A percentile compares a stretch with the other conserved stretches of the same genome.
Conservation (phyloP, 35 echinoderm and acorn worm genomes). For the Ophiothrix spiculata region DNA sequence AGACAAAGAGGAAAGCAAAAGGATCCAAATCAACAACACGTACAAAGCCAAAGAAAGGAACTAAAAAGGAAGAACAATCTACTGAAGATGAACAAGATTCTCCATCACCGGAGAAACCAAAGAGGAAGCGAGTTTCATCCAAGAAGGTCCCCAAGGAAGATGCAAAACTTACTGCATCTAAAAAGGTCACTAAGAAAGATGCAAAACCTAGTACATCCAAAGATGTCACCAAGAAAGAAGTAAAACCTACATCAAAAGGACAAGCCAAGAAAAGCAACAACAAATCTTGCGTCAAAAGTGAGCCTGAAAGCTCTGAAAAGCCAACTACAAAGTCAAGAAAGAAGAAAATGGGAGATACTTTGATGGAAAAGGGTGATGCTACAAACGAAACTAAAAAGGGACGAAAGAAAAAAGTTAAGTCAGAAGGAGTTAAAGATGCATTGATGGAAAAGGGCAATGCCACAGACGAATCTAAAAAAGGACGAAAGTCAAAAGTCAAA, state of each 20-base stretch:
- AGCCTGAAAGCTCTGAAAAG: neutral
- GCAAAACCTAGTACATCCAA: neutral
- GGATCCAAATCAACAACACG: no score
- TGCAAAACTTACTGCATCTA: no score
- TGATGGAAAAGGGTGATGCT: no score
- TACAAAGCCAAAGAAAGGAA: neutral
- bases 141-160: neutral
- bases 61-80: neutral
- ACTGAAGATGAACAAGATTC: neutral
- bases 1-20: no score
- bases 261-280: neutral
- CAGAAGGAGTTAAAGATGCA: neutral
- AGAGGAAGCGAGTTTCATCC: neutral
- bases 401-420: neutral
- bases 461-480: neutral
- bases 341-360: conserved; percentile 6
- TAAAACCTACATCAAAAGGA: neutral
- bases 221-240: neutral
- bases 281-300: neutral
- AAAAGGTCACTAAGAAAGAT: neutral
- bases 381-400: neutral
- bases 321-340: neutral
- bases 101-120: neutral
- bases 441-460: neutral
- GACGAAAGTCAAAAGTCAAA: neutral